Percentiles rank a stretch among this genome's conserved stretches.
phyloP scores from a whole-genome alignment of 2,888 invertebrate genomes.

The Oscheius onirici region DNA sequence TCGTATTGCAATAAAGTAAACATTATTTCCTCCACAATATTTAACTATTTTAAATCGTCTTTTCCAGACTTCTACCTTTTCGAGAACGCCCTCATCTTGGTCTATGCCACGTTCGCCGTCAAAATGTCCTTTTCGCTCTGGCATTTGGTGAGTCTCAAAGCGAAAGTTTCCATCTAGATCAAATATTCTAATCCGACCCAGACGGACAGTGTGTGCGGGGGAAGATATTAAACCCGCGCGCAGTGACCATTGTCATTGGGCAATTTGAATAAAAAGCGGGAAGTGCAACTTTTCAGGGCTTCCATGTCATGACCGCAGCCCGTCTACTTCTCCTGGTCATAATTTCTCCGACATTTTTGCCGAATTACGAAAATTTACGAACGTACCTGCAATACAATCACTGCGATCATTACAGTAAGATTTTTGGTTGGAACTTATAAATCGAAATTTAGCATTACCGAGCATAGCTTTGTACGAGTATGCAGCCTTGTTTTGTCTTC shows the following conservation, averaged over 20 bases:
- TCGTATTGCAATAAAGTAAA: no score
- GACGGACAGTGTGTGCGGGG: not conserved
- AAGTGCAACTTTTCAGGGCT: not conserved
- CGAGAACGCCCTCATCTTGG: not conserved
- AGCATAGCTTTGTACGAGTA: not conserved
- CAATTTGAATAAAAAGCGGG: not conserved
- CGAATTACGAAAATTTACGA: not conserved
- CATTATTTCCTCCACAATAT: no score
- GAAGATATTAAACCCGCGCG: not conserved
- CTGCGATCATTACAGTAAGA: constrained; percentile 15
- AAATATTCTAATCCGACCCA: not conserved
- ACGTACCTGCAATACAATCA: not conserved
- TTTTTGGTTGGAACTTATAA: not conserved
- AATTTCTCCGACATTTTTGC: not conserved
- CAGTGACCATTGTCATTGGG: not conserved
- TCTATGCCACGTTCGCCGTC: constrained; percentile 1
- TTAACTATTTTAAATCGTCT: no score
- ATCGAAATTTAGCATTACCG: not conserved
- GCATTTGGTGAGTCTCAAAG: constrained; percentile 20
- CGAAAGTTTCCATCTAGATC: no score
- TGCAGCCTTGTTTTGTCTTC: not conserved
- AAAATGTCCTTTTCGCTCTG: constrained; percentile 15
- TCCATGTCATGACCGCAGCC: not conserved
- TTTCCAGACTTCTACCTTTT: constrained; percentile 12
- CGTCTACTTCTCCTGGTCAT: constrained; percentile 3